Evolutionary conservation across 2,888 invertebrate species (phyloP).

Genomic region (Agrochola lota): DNA sequence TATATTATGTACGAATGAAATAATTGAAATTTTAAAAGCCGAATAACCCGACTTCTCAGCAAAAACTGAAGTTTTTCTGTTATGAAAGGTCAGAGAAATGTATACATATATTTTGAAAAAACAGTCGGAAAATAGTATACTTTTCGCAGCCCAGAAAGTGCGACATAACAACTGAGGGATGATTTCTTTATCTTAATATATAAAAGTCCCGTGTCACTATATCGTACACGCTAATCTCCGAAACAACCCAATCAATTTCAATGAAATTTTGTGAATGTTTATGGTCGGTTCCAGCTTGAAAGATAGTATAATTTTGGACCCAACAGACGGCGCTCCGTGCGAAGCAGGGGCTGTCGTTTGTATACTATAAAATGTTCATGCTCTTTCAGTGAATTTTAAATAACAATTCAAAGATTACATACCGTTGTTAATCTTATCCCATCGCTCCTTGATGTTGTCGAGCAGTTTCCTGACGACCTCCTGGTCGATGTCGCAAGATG

Average conservation of each 20-base stretch:
- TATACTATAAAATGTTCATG: not conserved
- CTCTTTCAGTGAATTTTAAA: not conserved
- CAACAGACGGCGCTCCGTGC: too few relatives aligned
- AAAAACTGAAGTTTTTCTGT: not conserved
- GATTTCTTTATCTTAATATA: too few relatives aligned
- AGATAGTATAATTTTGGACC: too few relatives aligned
- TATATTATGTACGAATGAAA: not conserved
- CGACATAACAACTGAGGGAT: too few relatives aligned
- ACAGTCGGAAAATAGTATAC: not conserved
- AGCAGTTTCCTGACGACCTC: conserved; percentile 96
- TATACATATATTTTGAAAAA: not conserved
- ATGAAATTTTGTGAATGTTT: too few relatives aligned
- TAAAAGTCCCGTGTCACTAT: too few relatives aligned
- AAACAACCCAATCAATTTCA: too few relatives aligned
- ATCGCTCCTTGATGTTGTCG: conserved; percentile 95
- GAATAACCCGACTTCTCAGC: not conserved
- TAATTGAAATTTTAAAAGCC: not conserved
- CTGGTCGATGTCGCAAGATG: conserved; percentile 97
- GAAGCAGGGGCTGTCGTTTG: too few relatives aligned
- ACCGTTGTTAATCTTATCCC: conserved; percentile 97
- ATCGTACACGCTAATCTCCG: too few relatives aligned
- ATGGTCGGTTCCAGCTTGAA: too few relatives aligned
- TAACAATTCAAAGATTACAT: conserved; percentile 31
- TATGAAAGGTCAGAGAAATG: not conserved
- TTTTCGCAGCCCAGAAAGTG: not conserved